Evolutionary conservation across 1,140 invertebrate genomes (phyloP).

Genomic region (Cotesia typhae): DNA sequence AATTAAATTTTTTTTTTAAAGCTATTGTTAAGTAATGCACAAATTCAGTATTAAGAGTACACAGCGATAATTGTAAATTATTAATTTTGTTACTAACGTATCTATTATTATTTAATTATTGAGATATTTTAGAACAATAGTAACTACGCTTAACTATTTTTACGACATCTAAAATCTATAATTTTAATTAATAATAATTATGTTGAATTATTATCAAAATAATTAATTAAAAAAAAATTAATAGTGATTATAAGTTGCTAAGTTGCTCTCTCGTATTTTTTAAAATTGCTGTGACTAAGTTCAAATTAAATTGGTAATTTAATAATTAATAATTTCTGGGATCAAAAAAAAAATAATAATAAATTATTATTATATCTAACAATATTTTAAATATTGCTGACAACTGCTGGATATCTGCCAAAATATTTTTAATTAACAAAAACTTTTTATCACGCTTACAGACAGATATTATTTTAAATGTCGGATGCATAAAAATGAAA

Average conservation of each 20-base stretch:
- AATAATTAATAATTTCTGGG: slow-evolving; percentile 51
- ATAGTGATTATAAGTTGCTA: slow-evolving; percentile 27
- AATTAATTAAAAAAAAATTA: slow-evolving; percentile 17
- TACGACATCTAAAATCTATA: background rate
- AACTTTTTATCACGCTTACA: slow-evolving; percentile 15
- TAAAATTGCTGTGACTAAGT: slow-evolving; percentile 55
- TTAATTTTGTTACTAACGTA: background rate
- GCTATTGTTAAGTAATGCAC: slow-evolving; percentile 34
- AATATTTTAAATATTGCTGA: background rate
- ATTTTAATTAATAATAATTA: too few species aligned
- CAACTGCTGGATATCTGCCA: slow-evolving; percentile 31
- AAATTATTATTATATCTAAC: slow-evolving; percentile 1
- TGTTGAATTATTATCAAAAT: background rate
- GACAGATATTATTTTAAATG: background rate
- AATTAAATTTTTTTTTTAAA: background rate
- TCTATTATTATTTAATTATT: background rate
- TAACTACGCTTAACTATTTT: slow-evolving; percentile 6
- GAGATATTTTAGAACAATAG: background rate
- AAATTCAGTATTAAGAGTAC: slow-evolving; percentile 42
- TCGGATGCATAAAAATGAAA: slow-evolving; percentile 5
- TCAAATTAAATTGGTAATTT: slow-evolving; percentile 47
- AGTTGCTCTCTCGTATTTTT: slow-evolving; percentile 34
- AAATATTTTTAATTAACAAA: slow-evolving; percentile 21
- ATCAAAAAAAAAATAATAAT: slow-evolving; percentile 42
- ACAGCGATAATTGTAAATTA: slow-evolving; percentile 5